phyloP scores from a whole-genome alignment of 2,888 invertebrate species.

The Pherbina coryleti region DNA sequence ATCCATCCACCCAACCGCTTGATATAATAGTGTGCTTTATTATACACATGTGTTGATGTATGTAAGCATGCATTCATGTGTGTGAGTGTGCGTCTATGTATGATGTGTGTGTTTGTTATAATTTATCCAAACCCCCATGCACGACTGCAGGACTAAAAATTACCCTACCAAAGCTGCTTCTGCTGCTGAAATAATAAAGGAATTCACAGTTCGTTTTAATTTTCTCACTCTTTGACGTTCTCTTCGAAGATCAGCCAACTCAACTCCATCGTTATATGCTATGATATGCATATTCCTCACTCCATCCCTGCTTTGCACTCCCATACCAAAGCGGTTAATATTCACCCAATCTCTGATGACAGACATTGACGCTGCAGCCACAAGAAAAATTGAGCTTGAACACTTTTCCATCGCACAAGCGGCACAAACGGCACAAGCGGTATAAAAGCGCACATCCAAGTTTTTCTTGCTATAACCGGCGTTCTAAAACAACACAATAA shows the following conservation, averaged over 20 bases:
- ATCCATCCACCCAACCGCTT: neutral
- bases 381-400: neutral
- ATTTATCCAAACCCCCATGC: constrained; percentile 20
- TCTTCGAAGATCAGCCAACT: neutral
- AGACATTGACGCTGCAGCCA: neutral
- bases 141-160: neutral
- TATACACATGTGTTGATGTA: constrained; percentile 26
- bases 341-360: neutral
- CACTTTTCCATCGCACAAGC: neutral
- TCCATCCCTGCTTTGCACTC: neutral
- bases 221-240: neutral
- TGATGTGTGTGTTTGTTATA: constrained; percentile 6
- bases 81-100: neutral
- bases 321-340: neutral
- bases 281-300: neutral
- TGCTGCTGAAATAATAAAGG: constrained; percentile 15
- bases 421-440: neutral
- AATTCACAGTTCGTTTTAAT: constrained; percentile 11
- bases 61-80: neutral
- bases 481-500: neutral
- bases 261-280: neutral
- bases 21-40: constrained; percentile 28
- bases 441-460: constrained; percentile 35
- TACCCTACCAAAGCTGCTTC: neutral
- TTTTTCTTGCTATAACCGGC: constrained; percentile 23